phyloP scores from a whole-genome alignment of 2,888 invertebrate genomes.

The Phytoseiulus persimilis region DNA sequence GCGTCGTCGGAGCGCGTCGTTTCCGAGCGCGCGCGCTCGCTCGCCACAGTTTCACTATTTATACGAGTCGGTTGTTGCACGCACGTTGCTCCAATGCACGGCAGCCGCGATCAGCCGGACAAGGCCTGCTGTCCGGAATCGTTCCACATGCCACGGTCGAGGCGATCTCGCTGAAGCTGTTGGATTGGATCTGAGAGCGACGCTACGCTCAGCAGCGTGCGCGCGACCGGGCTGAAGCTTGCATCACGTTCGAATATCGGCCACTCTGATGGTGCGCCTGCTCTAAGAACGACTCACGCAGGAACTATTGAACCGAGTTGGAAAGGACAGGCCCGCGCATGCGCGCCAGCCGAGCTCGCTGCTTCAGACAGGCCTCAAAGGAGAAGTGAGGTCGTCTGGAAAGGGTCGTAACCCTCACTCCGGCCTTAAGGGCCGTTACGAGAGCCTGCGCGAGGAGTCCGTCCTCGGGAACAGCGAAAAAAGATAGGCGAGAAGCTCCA shows the following conservation, averaged over 20 bases:
- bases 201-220: neutral
- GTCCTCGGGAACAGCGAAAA: neutral
- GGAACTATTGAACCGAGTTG: neutral
- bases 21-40: neutral
- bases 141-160: neutral
- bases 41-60: neutral
- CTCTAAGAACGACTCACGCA: neutral
- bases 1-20: neutral
- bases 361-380: neutral
- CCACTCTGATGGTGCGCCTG: neutral
- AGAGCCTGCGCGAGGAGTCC: neutral
- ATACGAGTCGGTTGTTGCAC: neutral
- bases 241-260: neutral
- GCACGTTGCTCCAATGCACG: neutral
- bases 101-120: neutral
- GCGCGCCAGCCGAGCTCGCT: neutral
- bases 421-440: neutral
- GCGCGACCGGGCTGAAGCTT: neutral
- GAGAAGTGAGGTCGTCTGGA: slow-evolving; percentile 5
- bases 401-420: neutral
- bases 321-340: slow-evolving; percentile 5
- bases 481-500: neutral
- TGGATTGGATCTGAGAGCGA: neutral
- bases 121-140: neutral
- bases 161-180: neutral